Conservation (phyloP, 1,140 invertebrate species). For the Drosophila rufa region DNA sequence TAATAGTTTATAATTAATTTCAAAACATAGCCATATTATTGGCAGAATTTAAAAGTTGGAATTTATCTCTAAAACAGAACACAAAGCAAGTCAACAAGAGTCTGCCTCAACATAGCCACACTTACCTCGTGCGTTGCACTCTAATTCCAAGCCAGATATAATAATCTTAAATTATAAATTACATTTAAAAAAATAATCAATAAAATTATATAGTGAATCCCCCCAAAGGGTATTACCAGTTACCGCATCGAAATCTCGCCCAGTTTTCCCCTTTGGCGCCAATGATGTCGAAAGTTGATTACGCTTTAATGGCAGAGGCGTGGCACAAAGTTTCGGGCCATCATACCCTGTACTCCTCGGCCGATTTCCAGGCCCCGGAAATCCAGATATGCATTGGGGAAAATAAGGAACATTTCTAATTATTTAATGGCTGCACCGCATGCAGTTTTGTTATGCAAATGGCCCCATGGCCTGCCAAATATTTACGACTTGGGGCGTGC, state of each 20-base stretch:
- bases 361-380: conserved; percentile 1
- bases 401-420: conserved; percentile 73
- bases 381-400: conserved; percentile 25
- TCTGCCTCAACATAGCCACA: too few relatives aligned
- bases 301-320: conserved; percentile 79
- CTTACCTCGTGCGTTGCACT: too few relatives aligned
- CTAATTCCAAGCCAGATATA: too few relatives aligned
- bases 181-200: too few relatives aligned
- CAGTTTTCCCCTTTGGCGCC: conserved; percentile 52
- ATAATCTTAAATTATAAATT: too few relatives aligned
- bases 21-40: too few relatives aligned
- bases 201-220: not conserved
- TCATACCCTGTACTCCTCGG: not conserved
- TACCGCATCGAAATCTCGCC: not conserved
- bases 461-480: conserved; percentile 67
- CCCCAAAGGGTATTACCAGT: conserved; percentile 27
- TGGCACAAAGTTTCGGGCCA: conserved; percentile 55
- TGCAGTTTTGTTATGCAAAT: conserved; percentile 84
- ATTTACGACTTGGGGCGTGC: conserved; percentile 65
- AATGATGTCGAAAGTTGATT: conserved; percentile 76
- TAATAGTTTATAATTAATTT: too few relatives aligned
- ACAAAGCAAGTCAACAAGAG: too few relatives aligned
- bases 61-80: too few relatives aligned
- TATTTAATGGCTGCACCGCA: conserved; percentile 79
- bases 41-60: too few relatives aligned